Conservation (phyloP, 2,797 vertebrate species). For the Crossoptilon crossoptilon region DNA sequence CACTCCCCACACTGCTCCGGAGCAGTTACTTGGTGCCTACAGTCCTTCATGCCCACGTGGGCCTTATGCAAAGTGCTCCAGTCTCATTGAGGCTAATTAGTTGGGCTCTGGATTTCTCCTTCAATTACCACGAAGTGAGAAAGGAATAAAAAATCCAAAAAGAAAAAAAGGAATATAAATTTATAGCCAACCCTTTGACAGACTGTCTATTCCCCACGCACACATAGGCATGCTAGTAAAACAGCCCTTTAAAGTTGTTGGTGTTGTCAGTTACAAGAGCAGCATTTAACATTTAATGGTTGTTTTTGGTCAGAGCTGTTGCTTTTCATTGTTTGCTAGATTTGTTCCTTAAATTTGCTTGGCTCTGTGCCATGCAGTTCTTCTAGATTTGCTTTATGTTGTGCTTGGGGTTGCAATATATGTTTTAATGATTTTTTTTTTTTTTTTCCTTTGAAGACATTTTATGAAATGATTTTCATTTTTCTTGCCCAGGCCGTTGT, state of each 20-base stretch:
- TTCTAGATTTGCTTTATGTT: constrained; percentile 30
- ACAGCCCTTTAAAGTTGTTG: constrained; percentile 60
- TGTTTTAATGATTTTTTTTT: not conserved
- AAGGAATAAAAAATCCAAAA: not conserved
- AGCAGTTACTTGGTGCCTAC: fast-evolving
- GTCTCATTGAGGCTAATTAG: not conserved
- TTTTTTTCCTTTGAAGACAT: not conserved
- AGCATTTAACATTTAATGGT: constrained; percentile 73
- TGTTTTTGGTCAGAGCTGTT: constrained; percentile 72
- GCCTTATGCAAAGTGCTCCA: not conserved
- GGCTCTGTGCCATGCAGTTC: constrained; percentile 51
- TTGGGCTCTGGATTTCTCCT: not conserved
- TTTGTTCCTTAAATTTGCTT: constrained; percentile 65
- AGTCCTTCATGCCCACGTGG: not conserved
- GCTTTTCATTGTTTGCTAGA: constrained; percentile 76
- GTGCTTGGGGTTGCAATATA: constrained; percentile 33
- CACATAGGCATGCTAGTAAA: constrained; percentile 39
- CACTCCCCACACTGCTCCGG: not conserved
- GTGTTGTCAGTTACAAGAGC: constrained; percentile 70
- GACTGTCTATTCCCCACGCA: constrained; percentile 2
- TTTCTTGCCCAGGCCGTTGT: not conserved
- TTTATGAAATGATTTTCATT: constrained; percentile 21
- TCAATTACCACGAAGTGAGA: not conserved
- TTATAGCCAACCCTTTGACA: constrained; percentile 12
- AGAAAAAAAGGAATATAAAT: constrained; percentile 23